Base-by-base conservation (phyloP, 1,140 invertebrate species). In the Riptortus pedestris region DNA sequence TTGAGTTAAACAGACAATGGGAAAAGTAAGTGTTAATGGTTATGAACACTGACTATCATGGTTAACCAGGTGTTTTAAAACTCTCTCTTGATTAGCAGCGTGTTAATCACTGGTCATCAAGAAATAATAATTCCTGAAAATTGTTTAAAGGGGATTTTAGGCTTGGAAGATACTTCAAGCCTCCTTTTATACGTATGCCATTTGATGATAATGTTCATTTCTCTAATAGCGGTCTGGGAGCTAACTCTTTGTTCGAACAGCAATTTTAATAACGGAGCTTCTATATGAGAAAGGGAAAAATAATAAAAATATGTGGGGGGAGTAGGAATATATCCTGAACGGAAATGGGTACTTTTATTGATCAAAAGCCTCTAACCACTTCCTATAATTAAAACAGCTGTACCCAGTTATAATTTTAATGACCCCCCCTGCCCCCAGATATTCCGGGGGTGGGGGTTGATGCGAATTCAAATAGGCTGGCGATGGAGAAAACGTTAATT, bases 301-400 rank as follows among this genome's bases (percentile, higher is more conserved):
- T 16, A 38, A 60, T 28, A 60, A 60, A 28, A 24, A 24, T 24
- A n/a, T 28, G 26, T 29, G n/a, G n/a, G n/a, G n/a, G n/a, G n/a
- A n/a, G n/a, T n/a, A n/a, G 22, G 3, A 22, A 9, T 28, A 18
- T 28, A 28, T 18, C 16, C 12, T 9, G 4, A 14, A 22, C 12
- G 60, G 60, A 62, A 62, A 62, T 47, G 60, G 43, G 60, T 45
- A 62, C 60, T 62, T 45, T 45, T 62, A 62, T 62, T 62, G 60
- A 62, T 62, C 60, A 62, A 62, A 62, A 62, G 60, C 60, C 22
- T n/a, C 29, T 62, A 62, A 62, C 60, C 60, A 62, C 60, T 62
- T 62, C 60, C 60, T 62, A 62, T 62, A 62, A 62, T 62, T 62
- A 62, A 62, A 62, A 62, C 60, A 43, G 60, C 60, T 62, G 60